Percentiles rank a stretch among this genome's conserved stretches.
Evolutionary conservation across 92 coral and sea anemone species (phyloP).

Genomic region (Plumapathes pennacea): DNA sequence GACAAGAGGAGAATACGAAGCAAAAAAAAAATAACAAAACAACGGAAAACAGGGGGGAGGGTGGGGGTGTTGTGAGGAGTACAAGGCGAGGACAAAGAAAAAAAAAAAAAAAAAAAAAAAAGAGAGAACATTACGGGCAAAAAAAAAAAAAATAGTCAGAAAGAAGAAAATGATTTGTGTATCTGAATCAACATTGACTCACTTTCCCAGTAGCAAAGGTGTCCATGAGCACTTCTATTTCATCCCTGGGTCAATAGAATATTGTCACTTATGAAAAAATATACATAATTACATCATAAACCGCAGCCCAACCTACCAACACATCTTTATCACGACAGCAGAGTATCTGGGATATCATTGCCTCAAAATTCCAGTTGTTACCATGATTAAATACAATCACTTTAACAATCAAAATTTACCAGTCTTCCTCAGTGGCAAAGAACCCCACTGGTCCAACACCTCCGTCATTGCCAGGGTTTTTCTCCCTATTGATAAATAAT

Average conservation of each 20-base stretch:
- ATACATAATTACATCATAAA: not conserved
- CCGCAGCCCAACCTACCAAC: not conserved
- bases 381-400: not conserved
- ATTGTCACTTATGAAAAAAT: too few relatives aligned
- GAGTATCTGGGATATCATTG: too few relatives aligned
- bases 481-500: too few relatives aligned
- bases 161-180: too few relatives aligned
- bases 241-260: conserved; percentile 70
- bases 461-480: too few relatives aligned
- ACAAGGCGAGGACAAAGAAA: not conserved
- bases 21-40: not conserved
- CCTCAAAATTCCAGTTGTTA: too few relatives aligned
- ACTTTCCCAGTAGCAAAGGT: conserved; percentile 82
- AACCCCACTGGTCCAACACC: conserved; percentile 90
- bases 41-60: not conserved
- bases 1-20: too few relatives aligned
- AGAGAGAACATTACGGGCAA: too few relatives aligned
- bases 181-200: too few relatives aligned
- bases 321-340: not conserved
- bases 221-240: conserved; percentile 84
- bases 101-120: too few relatives aligned
- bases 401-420: conserved; percentile 31
- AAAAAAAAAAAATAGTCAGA: too few relatives aligned
- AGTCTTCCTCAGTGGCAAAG: conserved; percentile 86
- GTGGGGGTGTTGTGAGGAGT: not conserved